Base-by-base conservation (phyloP, 35 echinoderm and acorn worm genomes). In the Amphiura filiformis region DNA sequence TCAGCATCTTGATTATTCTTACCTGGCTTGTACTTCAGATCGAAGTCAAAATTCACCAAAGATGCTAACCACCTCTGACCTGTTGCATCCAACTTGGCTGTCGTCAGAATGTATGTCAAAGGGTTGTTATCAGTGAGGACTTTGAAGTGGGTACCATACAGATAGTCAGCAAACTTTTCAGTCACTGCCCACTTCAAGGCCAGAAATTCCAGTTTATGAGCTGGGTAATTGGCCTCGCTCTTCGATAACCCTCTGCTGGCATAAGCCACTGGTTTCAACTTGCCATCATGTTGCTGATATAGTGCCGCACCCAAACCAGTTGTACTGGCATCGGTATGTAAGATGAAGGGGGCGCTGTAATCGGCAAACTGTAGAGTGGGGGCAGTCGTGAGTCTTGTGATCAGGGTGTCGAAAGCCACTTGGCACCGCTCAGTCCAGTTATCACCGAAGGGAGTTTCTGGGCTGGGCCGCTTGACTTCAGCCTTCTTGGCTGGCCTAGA, bases 121-220 rank as follows among this genome's bases (percentile, higher is more conserved):
- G 92, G 92, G 37, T 93, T 93, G 39, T 93, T 93, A 39, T 93
- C 92, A 31, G 92, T 93, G 35, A 89, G 75, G 37, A 94, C 93
- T 13, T 49, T 85, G 11, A 77, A 61, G 41, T 47, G 41, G 41
- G 41, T 17, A 47, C 41, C n/a, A 23, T 39, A 22, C 39, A 18
- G 35, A 47, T 91, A 91, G 47, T 91, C 75, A 31, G 31, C 39
- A 31, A 92, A 92, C 40, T 87, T 81, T 39, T 92, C 78, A 0
- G 13, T 61, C 7, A 87, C 57, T 36, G 84, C 84, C 84, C 84
- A n/a, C 80, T 34, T 87, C 80, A 31, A 88, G 78, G 31, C 35
- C 39, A 28, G 86, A 39, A 75, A 87, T 33, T 87, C 84, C 36
- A 92, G 56, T 52, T 83, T 83, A 52, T 83, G 44, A 17, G 76